phyloP scores from a whole-genome alignment of 2,888 invertebrate genomes.

The Apotomis betuletana region DNA sequence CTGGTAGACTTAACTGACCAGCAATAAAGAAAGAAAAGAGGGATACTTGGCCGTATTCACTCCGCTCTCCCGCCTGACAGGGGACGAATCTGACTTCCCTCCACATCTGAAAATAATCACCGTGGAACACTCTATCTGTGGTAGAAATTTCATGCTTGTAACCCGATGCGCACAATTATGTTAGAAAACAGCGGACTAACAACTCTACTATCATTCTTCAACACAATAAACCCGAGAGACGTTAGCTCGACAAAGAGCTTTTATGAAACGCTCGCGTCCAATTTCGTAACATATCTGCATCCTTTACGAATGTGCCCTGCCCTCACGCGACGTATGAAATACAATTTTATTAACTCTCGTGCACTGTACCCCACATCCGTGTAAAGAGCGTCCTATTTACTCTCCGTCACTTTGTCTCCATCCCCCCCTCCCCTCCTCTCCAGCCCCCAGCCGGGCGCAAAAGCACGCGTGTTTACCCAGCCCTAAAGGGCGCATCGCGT shows the following conservation, averaged over 20 bases:
- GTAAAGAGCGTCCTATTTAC: constrained; percentile 5
- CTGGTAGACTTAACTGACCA: no score
- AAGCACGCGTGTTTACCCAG: constrained; percentile 17
- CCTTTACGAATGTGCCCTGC: neutral
- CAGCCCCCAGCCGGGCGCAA: neutral
- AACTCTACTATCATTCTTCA: neutral
- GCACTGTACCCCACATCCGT: neutral
- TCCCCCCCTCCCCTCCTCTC: neutral
- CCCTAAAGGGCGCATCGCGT: constrained; percentile 23
- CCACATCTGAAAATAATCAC: no score
- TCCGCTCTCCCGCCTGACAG: no score
- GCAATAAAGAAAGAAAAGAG: no score
- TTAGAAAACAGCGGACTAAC: no score
- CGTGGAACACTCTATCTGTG: no score
- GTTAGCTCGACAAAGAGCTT: neutral
- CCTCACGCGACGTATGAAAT: constrained; percentile 13
- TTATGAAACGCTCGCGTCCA: neutral
- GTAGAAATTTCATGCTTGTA: no score
- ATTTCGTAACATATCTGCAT: neutral
- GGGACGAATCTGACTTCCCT: no score
- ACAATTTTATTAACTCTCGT: constrained; percentile 17
- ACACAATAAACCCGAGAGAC: neutral
- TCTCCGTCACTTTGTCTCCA: constrained; percentile 14
- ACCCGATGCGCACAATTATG: no score
- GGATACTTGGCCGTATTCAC: no score